Base-by-base conservation (phyloP, 2,888 invertebrate species). In the Chrysolina americana region DNA sequence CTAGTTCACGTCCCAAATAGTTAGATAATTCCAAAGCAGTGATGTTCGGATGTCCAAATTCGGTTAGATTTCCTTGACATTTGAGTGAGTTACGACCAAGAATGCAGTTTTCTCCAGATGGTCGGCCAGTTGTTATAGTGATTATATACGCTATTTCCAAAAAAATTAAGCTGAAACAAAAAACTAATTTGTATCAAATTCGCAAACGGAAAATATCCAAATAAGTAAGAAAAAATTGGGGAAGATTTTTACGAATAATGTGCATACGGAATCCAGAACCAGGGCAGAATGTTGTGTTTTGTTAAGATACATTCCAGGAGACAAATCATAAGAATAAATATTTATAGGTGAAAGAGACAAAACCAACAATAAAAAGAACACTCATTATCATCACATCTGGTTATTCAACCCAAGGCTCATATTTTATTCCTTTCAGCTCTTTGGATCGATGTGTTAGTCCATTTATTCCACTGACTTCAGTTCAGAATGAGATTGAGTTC, bases 141-240 rank as follows among this genome's bases (percentile, higher is more conserved):
- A 66, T 17, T 8, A 17, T 28, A 15, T 41, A 56, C 36, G 36
- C 41, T 41, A 68, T 53, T 41, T 68, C 53, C 36, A 68, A 41
- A 68, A 68, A 41, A 41, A 68, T 68, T 6, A 53, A 19, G 41
- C 68, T 68, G 53, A 21, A 68, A 68, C 36, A 68, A 21, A 68
- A 17, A 65, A 44, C 1, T 11, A 23, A 21, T 62, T 28, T 23
- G 11, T 36, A 65, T 47, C 13, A 21, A 6, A 15, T 64, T 64
- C 19, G 19, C 8, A 64, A 11, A 53, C 0, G 36, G 8, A 36
- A 23, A 6, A 4, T 21, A 53, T 19, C 5, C 21, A 53, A 53
- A 11, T n/a, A n/a, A n/a, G n/a, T n/a, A n/a, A n/a, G n/a, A n/a
- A n/a, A n/a, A n/a, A n/a, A n/a, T n/a, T n/a, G n/a, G n/a, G n/a